These are phyloP conservation scores for Esperia sulphurella DNA, from an alignment of 2,888 invertebrate species.

Conservation along the genomic window DNA sequence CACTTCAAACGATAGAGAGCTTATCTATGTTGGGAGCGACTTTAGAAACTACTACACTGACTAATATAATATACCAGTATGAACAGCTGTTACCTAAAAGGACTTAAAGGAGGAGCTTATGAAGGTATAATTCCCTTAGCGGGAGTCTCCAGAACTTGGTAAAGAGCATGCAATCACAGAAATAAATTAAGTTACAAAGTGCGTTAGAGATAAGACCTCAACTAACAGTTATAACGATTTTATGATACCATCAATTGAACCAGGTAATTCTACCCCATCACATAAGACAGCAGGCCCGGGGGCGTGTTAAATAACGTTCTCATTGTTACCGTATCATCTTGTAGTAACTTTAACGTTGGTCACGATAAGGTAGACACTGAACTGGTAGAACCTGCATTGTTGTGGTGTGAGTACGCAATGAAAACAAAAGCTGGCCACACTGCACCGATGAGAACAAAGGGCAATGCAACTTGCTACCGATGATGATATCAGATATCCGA, in stretches of 20 bases:
- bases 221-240: too few relatives aligned
- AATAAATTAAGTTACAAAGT: too few relatives aligned
- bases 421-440: slow-evolving; percentile 18
- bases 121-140: too few relatives aligned
- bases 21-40: too few relatives aligned
- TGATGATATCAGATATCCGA: slow-evolving; percentile 24
- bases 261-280: not conserved
- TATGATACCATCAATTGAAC: not conserved
- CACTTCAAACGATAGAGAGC: too few relatives aligned
- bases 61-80: too few relatives aligned
- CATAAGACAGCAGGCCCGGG: not conserved
- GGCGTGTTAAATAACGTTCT: not conserved
- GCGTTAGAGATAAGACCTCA: too few relatives aligned
- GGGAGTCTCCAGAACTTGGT: too few relatives aligned
- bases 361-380: not conserved
- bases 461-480: slow-evolving; percentile 20
- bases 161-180: too few relatives aligned
- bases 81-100: too few relatives aligned
- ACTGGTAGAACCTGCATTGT: not conserved
- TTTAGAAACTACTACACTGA: too few relatives aligned
- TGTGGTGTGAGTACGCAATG: not conserved
- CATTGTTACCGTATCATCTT: not conserved
- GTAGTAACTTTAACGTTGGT: not conserved
- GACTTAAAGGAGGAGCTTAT: too few relatives aligned
- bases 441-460: slow-evolving; percentile 15